A percentile compares a stretch with the other conserved stretches of the same genome.
Evolutionary conservation across 1,140 invertebrate genomes (phyloP).

Genomic region (Halictus rubicundus): DNA sequence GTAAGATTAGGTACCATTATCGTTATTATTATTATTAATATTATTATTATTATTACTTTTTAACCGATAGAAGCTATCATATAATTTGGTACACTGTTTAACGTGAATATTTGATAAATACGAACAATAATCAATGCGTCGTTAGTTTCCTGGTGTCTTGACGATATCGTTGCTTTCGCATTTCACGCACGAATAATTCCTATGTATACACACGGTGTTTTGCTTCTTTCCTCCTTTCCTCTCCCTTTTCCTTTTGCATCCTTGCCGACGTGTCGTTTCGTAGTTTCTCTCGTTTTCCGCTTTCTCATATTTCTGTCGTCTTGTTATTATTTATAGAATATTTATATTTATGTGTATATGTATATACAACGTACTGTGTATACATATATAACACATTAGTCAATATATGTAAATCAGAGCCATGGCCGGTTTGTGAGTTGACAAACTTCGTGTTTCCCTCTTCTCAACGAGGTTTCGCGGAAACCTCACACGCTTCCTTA

Average conservation of each 20-base stretch:
- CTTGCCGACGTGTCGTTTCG: constrained; percentile 52
- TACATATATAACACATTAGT: constrained; percentile 70
- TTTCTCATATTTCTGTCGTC: constrained; percentile 10
- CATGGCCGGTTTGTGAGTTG: constrained; percentile 67
- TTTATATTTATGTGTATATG: constrained; percentile 55
- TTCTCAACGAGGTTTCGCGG: neutral
- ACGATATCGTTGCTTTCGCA: constrained; percentile 59
- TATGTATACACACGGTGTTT: constrained; percentile 60
- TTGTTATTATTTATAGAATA: constrained; percentile 59
- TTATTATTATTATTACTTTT: constrained; percentile 36
- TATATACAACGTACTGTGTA: constrained; percentile 70
- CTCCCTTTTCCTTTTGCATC: neutral
- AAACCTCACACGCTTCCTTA: no score
- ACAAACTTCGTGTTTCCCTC: constrained; percentile 8
- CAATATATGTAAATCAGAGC: constrained; percentile 70
- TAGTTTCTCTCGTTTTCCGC: constrained; percentile 31
- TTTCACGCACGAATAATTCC: constrained; percentile 50
- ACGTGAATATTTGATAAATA: constrained; percentile 66
- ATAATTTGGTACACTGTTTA: constrained; percentile 71
- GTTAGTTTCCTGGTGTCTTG: constrained; percentile 65
- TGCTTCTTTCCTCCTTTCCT: constrained; percentile 8
- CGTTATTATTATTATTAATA: constrained; percentile 27
- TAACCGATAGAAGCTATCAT: constrained; percentile 70
- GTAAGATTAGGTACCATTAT: constrained; percentile 74
- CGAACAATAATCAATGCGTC: constrained; percentile 64